A percentile compares a stretch with the other conserved stretches of the same genome.
These are phyloP conservation scores for Sacculina carcini DNA, from an alignment of 2,888 invertebrate species.

Conservation along the genomic window DNA sequence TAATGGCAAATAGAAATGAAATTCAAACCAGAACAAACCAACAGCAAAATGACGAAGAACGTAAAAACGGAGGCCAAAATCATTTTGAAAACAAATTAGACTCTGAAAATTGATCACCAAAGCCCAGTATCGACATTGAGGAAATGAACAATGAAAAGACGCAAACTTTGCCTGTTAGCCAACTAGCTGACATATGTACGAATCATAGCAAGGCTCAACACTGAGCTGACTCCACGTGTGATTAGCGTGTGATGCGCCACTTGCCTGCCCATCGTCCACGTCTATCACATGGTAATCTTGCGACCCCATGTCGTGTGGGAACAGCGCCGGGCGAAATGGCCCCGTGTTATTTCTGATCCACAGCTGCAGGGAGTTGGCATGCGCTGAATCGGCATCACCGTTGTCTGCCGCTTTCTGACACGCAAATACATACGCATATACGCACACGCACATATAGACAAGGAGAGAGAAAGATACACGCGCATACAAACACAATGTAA, in stretches of 20 bases:
- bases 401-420: too few relatives aligned
- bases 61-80: too few relatives aligned
- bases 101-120: background rate
- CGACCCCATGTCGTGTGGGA: conserved; percentile 37
- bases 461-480: background rate
- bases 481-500: background rate
- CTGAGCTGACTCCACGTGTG: background rate
- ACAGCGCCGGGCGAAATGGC: conserved; percentile 40
- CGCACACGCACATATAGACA: background rate
- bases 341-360: conserved; percentile 48
- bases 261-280: conserved; percentile 44
- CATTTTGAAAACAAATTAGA: too few relatives aligned
- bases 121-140: background rate
- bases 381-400: too few relatives aligned
- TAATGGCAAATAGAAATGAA: too few relatives aligned
- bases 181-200: too few relatives aligned
- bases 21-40: too few relatives aligned
- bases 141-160: background rate
- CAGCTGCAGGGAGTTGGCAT: conserved; percentile 28
- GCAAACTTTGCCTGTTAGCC: background rate
- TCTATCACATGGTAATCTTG: conserved; percentile 56
- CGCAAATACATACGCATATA: background rate
- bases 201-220: background rate
- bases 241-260: background rate
- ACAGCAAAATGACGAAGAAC: too few relatives aligned